phyloP scores from a whole-genome alignment of 1,140 invertebrate species.

The Meteorus sp. region DNA sequence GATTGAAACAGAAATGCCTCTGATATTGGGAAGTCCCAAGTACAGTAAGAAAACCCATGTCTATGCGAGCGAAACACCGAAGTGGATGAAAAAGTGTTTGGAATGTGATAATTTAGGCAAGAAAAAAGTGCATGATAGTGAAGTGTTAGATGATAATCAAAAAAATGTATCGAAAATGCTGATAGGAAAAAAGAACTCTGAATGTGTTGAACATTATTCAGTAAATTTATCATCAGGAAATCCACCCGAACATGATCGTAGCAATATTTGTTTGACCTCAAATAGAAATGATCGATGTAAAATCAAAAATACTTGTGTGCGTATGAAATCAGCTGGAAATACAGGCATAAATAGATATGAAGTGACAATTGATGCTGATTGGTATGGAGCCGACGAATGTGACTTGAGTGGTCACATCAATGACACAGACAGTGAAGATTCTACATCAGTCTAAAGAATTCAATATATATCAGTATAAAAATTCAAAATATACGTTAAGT shows the following conservation, averaged over 20 bases:
- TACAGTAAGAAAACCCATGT: conserved; percentile 46
- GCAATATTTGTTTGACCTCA: too few relatives aligned
- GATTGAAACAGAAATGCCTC: conserved; percentile 50
- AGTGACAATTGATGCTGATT: conserved; percentile 39
- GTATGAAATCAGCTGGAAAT: conserved; percentile 41
- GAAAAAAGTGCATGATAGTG: conserved; percentile 27
- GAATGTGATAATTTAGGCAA: conserved; percentile 30
- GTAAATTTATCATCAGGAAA: conserved; percentile 23
- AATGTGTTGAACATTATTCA: conserved; percentile 31
- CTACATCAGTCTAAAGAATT: conserved; percentile 49
- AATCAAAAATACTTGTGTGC: conserved; percentile 40
- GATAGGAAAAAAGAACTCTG: conserved; percentile 25
- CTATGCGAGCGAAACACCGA: conserved; percentile 47
- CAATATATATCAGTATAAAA: conserved; percentile 2
- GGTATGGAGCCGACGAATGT: conserved; percentile 35
- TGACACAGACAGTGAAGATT: conserved; percentile 46
- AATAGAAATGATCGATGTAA: conserved; percentile 18
- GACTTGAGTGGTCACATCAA: conserved; percentile 38
- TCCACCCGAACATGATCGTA: too few relatives aligned
- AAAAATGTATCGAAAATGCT: conserved; percentile 27
- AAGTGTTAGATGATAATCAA: conserved; percentile 25
- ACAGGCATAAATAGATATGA: conserved; percentile 38
- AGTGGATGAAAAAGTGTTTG: conserved; percentile 51
- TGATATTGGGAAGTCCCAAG: conserved; percentile 45
- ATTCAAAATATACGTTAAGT: background rate